These are phyloP conservation scores for Hippocampus kuda DNA, from an alignment of 2,797 vertebrate species.

Conservation along the genomic window DNA sequence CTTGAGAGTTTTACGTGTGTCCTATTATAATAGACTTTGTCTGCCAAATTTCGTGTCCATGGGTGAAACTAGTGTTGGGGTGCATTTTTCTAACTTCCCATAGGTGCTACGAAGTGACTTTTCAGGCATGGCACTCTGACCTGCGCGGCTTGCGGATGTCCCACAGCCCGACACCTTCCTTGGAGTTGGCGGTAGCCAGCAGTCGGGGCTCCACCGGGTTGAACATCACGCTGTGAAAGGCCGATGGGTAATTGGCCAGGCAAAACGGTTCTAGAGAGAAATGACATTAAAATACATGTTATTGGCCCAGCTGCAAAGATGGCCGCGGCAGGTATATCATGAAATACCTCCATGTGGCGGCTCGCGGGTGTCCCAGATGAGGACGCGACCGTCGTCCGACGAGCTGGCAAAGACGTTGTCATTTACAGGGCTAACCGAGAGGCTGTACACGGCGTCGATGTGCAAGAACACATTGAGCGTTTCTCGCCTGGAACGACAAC, in stretches of 20 bases:
- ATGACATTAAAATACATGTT: not conserved
- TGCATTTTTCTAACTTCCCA: too few relatives aligned
- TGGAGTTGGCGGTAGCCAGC: slow-evolving; percentile 96
- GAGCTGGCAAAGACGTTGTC: slow-evolving; percentile 98
- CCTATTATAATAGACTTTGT: too few relatives aligned
- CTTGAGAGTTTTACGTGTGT: too few relatives aligned
- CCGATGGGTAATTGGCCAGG: slow-evolving; percentile 95
- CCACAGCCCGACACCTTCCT: slow-evolving; percentile 97
- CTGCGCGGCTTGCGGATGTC: slow-evolving; percentile 97
- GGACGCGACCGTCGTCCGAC: slow-evolving; percentile 91
- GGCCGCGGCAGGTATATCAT: not conserved
- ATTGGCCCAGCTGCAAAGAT: not conserved
- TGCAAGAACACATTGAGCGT: slow-evolving; percentile 95
- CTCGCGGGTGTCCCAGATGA: slow-evolving; percentile 96
- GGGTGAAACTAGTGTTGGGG: too few relatives aligned
- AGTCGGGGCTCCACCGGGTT: slow-evolving; percentile 94
- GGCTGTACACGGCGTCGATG: slow-evolving; percentile 92
- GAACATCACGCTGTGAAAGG: slow-evolving; percentile 99
- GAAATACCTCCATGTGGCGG: slow-evolving; percentile 83
- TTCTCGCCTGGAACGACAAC: slow-evolving; percentile 73
- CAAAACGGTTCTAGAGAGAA: slow-evolving; percentile 85
- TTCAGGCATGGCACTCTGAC: slow-evolving; percentile 50
- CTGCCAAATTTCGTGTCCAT: too few relatives aligned
- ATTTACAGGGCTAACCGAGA: slow-evolving; percentile 94
- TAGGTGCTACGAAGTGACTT: not conserved